Percentiles rank a stretch among this genome's conserved stretches.
These are phyloP conservation scores for Neria commutata DNA, from an alignment of 2,888 invertebrate genomes.

Conservation along the genomic window DNA sequence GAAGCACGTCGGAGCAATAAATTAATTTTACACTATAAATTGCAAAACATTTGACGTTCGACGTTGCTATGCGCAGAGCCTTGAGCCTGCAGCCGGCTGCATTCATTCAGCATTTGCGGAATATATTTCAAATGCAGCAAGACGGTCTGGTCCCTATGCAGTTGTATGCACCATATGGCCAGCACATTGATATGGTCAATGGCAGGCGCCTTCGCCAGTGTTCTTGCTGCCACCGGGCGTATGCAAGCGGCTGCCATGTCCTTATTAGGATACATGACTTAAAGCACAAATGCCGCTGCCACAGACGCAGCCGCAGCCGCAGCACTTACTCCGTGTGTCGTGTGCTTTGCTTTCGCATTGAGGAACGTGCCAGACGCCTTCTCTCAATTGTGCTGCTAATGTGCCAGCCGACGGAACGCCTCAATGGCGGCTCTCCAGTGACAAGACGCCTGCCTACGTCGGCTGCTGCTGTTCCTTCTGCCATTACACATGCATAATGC, in stretches of 20 bases:
- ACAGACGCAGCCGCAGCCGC: constrained; percentile 26
- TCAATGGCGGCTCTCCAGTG: neutral
- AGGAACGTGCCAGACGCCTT: neutral
- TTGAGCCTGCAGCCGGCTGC: too few species aligned
- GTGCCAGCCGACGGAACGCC: neutral
- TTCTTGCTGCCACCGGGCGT: constrained; percentile 8
- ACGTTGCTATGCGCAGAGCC: too few species aligned
- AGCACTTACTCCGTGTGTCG: constrained; percentile 28
- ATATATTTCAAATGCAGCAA: too few species aligned
- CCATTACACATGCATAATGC: constrained; percentile 25
- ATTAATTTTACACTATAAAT: too few species aligned
- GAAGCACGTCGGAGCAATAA: too few species aligned
- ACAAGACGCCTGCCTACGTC: neutral
- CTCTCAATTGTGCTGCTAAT: neutral
- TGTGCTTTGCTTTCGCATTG: neutral
- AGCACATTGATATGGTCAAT: constrained; percentile 41
- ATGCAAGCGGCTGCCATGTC: constrained; percentile 41
- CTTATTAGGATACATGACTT: constrained; percentile 52
- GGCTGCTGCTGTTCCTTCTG: neutral
- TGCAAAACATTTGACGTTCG: too few species aligned
- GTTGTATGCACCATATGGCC: constrained; percentile 40
- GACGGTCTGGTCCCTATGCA: too few species aligned
- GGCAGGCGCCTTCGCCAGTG: constrained; percentile 41
- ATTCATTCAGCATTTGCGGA: too few species aligned
- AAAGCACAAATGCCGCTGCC: constrained; percentile 50